Evolutionary conservation across 2,797 vertebrate genomes (phyloP).

Genomic region (Phyllotis vaccarum): DNA sequence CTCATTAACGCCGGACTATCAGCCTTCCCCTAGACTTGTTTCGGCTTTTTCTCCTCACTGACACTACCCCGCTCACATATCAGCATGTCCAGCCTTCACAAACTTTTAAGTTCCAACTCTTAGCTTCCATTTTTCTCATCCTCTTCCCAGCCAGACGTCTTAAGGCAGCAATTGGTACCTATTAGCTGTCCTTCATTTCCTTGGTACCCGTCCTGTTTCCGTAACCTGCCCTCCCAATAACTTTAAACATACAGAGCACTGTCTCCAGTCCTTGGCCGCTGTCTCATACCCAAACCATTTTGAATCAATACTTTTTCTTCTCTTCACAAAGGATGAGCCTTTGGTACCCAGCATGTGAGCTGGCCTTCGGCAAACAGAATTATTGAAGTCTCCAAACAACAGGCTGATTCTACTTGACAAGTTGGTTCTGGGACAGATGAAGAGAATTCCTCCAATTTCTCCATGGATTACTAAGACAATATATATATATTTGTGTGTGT

Average conservation of each 20-base stretch:
- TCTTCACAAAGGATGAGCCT: background rate
- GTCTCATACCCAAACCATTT: background rate
- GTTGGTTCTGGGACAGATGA: background rate
- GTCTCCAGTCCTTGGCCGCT: background rate
- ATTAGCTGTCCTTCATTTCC: background rate
- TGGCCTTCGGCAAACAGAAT: background rate
- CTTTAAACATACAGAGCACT: background rate
- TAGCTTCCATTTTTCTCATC: background rate
- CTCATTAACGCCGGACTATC: background rate
- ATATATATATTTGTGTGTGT: too few relatives aligned
- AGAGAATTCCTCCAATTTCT: background rate
- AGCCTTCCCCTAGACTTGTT: background rate
- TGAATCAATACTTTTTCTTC: background rate
- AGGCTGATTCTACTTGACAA: background rate
- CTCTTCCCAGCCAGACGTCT: background rate
- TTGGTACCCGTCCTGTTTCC: background rate
- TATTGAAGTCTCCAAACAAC: background rate
- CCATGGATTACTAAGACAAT: constrained; percentile 25
- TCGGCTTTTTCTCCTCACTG: background rate
- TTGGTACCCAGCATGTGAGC: background rate
- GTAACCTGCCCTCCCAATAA: background rate
- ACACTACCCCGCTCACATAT: background rate
- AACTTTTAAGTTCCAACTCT: background rate
- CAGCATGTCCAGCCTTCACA: background rate
- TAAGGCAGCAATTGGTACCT: background rate